phyloP scores from a whole-genome alignment of 2,888 invertebrate genomes.

The Subacronicta megacephala region DNA sequence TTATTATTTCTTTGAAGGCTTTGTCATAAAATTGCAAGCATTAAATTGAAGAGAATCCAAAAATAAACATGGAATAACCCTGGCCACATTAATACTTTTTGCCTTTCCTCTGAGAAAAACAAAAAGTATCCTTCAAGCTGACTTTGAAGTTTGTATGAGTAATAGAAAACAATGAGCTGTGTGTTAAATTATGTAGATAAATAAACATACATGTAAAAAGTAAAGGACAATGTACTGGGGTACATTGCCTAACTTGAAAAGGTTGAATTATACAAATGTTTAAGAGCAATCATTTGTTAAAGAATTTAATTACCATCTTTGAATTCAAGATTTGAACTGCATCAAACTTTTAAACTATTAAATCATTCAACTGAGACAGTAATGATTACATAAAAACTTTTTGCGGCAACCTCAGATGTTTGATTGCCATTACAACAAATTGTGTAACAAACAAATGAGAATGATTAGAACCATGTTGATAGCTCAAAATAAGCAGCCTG shows the following conservation, averaged over 20 bases:
- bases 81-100: conserved; percentile 11
- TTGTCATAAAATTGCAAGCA: conserved; percentile 12
- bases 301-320: no score
- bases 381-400: conserved; percentile 45
- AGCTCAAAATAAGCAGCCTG: conserved; percentile 22
- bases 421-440: conserved; percentile 24
- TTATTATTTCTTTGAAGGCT: conserved; percentile 5
- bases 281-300: no score
- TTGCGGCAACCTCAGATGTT: conserved; percentile 22
- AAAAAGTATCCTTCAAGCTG: conserved; percentile 42
- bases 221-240: conserved; percentile 42
- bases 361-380: conserved; percentile 26
- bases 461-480: conserved; percentile 8
- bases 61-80: conserved; percentile 30
- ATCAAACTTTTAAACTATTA: not conserved
- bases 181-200: conserved; percentile 16
- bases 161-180: conserved; percentile 31
- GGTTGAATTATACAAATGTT: conserved; percentile 27
- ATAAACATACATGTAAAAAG: conserved; percentile 23
- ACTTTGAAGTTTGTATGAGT: conserved; percentile 18
- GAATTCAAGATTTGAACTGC: no score
- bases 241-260: conserved; percentile 24
- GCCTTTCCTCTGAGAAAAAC: conserved; percentile 36
- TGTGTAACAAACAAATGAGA: conserved; percentile 27
- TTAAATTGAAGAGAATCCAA: conserved; percentile 12